These are phyloP conservation scores for Gymnothorax reevesii DNA, from an alignment of 2,797 vertebrate species.

Conservation along the genomic window DNA sequence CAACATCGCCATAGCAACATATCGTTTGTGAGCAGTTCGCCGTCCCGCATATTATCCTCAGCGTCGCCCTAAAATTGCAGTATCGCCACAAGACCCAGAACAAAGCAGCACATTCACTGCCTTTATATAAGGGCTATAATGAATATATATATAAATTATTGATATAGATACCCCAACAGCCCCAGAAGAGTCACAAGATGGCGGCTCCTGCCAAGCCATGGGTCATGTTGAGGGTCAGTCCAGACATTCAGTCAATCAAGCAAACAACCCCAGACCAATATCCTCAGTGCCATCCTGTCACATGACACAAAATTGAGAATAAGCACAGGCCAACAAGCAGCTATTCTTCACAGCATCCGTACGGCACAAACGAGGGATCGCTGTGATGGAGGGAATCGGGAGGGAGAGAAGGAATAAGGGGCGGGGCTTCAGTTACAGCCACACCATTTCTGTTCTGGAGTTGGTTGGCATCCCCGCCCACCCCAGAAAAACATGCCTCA, in stretches of 20 bases:
- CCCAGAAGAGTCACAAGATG: background rate
- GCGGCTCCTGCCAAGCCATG: background rate
- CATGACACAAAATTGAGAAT: background rate
- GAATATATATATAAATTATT: background rate
- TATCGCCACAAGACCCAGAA: too few species aligned
- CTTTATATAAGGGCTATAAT: too few species aligned
- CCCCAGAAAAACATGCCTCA: too few species aligned
- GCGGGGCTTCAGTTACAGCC: too few species aligned
- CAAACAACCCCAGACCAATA: background rate
- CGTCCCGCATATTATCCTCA: too few species aligned
- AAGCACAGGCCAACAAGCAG: background rate
- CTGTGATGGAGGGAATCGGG: background rate
- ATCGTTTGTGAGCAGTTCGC: too few species aligned
- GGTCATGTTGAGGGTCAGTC: background rate
- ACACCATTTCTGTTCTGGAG: background rate
- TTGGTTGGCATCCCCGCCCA: too few species aligned
- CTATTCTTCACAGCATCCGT: background rate
- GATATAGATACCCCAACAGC: background rate
- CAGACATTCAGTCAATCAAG: background rate
- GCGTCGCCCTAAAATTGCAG: too few species aligned
- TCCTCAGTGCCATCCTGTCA: background rate
- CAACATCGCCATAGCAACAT: too few species aligned
- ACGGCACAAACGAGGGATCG: background rate
- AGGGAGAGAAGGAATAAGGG: background rate
- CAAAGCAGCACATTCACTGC: too few species aligned